phyloP scores from a whole-genome alignment of 2,888 invertebrate species.

The Dione vanillae region DNA sequence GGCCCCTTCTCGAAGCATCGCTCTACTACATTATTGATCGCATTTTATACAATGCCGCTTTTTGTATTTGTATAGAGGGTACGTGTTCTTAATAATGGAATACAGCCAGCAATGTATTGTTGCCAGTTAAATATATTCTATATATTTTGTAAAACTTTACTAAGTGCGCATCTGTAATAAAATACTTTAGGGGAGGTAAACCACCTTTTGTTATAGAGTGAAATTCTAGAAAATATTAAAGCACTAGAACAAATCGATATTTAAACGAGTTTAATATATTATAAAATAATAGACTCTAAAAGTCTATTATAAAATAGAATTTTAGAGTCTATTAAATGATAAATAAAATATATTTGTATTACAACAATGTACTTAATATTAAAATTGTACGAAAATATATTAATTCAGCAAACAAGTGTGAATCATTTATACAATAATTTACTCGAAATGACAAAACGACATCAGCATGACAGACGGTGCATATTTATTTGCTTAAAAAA shows the following conservation, averaged over 20 bases:
- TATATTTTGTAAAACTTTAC: not conserved
- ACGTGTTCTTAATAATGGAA: not conserved
- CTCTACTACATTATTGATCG: constrained; percentile 39
- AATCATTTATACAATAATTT: constrained; percentile 26
- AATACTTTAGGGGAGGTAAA: not conserved
- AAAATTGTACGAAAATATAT: not conserved
- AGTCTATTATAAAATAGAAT: too few relatives aligned
- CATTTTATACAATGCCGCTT: constrained; percentile 37
- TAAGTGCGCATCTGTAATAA: constrained; percentile 1
- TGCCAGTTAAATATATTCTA: too few relatives aligned
- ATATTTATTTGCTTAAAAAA: constrained; percentile 33
- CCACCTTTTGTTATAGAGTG: not conserved
- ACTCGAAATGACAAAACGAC: constrained; percentile 28
- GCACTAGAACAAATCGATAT: too few relatives aligned
- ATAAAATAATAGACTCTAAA: too few relatives aligned
- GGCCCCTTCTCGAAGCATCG: constrained; percentile 28
- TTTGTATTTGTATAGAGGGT: not conserved
- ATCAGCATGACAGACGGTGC: constrained; percentile 20
- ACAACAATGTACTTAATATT: not conserved
- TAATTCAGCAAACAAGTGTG: constrained; percentile 16
- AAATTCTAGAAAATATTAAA: not conserved
- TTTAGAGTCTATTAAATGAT: too few relatives aligned
- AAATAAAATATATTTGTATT: not conserved
- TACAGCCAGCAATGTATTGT: constrained; percentile 8
- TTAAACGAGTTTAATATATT: too few relatives aligned